Base-by-base conservation (phyloP, 2,113 vertebrate genomes). In the Crotalus tigris region DNA sequence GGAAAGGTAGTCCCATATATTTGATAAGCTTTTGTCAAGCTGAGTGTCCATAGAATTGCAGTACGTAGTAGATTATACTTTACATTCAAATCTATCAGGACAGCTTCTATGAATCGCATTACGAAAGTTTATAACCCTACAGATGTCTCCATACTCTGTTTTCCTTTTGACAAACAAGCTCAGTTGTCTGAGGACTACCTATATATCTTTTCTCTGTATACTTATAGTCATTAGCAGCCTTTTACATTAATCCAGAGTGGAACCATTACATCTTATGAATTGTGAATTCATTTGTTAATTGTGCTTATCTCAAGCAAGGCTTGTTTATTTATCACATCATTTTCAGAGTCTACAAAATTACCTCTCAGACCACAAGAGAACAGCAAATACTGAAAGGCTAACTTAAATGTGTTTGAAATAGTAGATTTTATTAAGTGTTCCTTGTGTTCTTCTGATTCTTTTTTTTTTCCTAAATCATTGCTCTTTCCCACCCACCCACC, bases 281-380 rank as follows among this genome's bases (percentile, higher is more conserved):
- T 4, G 54, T n/a, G 51, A 33, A 88, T 88, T 88, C 87, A 33
- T 39, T 13, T 39, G 55, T 44, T 58, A 58, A 58, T 13, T 89
- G 4, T 44, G 33, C n/a, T 7, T 57, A 23, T 58, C 54, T 57
- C 19, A 85, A 64, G 19, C 26, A 12, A n/a, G 4, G 4, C 51
- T 92, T 92, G 3, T 92, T 49, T 17, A 46, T 87, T 57, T 17
- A 10, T 92, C 39, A 57, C 85, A 91, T 39, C 46, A 5, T 64
- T n/a, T 39, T 59, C 9, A 24, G 39, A 24, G 44, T 39, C 90
- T 58, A 33, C 10, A 29, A 13, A 57, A 4, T 85, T 1, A 95
- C 55, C 64, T 54, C 17, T 90, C 33, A 92, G 57, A 24, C 96
- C 97, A 95, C 53, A 95, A 97, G 96, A 96, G 96, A 97, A 97